phyloP scores from a whole-genome alignment of 2,113 vertebrate species.

The Pelecanoides urinatrix region DNA sequence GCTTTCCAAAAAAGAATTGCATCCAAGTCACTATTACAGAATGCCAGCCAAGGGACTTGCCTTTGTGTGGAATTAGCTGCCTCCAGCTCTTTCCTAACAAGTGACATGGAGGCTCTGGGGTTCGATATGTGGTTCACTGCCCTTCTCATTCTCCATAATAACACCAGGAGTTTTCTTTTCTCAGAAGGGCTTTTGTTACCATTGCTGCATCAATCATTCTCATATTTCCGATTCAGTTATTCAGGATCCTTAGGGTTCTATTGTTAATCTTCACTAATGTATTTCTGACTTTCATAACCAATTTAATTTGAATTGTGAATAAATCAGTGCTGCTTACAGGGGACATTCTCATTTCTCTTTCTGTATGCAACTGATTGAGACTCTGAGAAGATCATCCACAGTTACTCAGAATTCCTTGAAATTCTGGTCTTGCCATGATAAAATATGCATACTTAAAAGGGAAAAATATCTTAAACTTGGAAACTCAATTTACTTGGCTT shows the following conservation, averaged over 20 bases:
- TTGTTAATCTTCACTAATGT: constrained; percentile 59
- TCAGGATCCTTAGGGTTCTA: constrained; percentile 10
- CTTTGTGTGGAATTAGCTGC: neutral
- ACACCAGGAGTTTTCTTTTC: neutral
- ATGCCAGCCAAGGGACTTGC: neutral
- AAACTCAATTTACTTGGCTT: neutral
- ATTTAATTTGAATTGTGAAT: constrained; percentile 37
- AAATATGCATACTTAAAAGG: neutral
- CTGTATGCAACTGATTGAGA: neutral
- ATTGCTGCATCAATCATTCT: constrained; percentile 33
- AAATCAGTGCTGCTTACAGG: neutral
- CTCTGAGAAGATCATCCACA: neutral
- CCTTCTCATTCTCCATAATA: neutral
- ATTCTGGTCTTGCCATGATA: neutral
- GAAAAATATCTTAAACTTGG: neutral
- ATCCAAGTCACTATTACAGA: neutral
- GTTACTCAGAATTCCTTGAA: neutral
- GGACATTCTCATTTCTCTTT: neutral
- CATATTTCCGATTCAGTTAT: constrained; percentile 36
- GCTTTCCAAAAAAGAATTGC: neutral
- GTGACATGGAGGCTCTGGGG: neutral
- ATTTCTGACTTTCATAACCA: constrained; percentile 40
- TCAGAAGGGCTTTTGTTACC: constrained; percentile 14
- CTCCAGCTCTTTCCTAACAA: neutral
- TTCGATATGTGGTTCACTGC: neutral